phyloP scores from a whole-genome alignment of 2,888 invertebrate species.

The Leptinotarsa tumamoca region DNA sequence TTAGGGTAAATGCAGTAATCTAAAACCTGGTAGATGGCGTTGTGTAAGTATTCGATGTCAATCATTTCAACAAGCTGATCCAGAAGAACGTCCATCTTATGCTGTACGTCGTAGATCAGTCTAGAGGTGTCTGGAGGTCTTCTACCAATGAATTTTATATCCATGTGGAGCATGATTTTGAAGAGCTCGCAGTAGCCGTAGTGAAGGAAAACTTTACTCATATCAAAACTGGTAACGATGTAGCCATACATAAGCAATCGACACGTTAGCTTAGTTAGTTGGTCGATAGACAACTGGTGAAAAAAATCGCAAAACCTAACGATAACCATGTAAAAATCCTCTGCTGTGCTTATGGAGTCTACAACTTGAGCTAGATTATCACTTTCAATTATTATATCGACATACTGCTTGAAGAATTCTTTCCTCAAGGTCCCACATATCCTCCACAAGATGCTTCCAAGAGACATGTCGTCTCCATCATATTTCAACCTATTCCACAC shows the following conservation, averaged over 20 bases:
- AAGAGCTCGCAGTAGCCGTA: constrained; percentile 52
- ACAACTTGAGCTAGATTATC: constrained; percentile 48
- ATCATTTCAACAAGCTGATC: constrained; percentile 43
- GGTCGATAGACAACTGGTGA: constrained; percentile 42
- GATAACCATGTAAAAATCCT: constrained; percentile 46
- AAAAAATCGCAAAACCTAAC: constrained; percentile 46
- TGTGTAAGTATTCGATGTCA: constrained; percentile 43
- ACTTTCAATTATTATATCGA: constrained; percentile 51
- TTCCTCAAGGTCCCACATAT: constrained; percentile 45
- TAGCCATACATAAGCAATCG: constrained; percentile 46
- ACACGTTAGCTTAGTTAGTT: constrained; percentile 44
- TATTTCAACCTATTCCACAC: constrained; percentile 51
- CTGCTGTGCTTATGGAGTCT: constrained; percentile 45
- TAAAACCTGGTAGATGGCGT: constrained; percentile 45
- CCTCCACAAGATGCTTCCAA: constrained; percentile 45
- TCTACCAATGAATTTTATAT: constrained; percentile 44
- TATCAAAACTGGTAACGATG: constrained; percentile 40
- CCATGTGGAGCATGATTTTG: constrained; percentile 51
- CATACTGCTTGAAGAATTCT: constrained; percentile 45
- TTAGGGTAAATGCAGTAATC: constrained; percentile 48
- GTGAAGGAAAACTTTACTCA: constrained; percentile 48
- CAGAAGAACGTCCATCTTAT: constrained; percentile 33
- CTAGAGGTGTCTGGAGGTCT: constrained; percentile 43
- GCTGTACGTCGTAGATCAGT: constrained; percentile 46
- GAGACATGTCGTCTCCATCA: constrained; percentile 47